Percentiles rank a stretch among this genome's conserved stretches.
phyloP scores from a whole-genome alignment of 2,797 vertebrate genomes.

The Harpagifer antarcticus region DNA sequence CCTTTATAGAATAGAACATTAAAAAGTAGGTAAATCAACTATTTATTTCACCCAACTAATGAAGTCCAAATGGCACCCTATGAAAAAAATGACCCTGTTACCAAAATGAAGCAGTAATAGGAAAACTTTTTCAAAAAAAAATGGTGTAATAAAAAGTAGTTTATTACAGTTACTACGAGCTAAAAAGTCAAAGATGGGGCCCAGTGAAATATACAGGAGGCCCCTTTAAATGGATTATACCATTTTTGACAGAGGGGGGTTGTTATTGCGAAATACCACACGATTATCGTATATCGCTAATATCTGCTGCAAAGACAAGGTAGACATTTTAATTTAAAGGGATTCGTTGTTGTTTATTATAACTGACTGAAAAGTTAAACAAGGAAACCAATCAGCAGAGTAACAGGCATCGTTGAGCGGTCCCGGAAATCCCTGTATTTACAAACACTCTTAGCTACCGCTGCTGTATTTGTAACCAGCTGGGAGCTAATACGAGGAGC shows the following conservation, averaged over 20 bases:
- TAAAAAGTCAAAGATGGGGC: neutral
- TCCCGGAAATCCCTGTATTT: conserved; percentile 40
- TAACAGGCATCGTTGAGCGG: neutral
- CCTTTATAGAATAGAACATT: no score
- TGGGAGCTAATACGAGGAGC: conserved; percentile 28
- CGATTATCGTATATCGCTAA: neutral
- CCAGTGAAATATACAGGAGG: conserved; percentile 1
- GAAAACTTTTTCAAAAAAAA: no score
- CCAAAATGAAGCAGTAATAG: neutral
- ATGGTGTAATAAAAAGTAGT: neutral
- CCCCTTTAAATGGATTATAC: conserved; percentile 71
- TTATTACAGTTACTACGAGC: neutral
- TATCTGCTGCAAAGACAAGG: neutral
- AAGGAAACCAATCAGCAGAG: neutral
- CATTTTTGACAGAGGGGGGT: conserved; percentile 45
- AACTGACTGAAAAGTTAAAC: rapidly evolving
- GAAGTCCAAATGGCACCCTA: no score
- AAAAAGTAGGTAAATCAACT: no score
- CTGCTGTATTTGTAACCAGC: neutral
- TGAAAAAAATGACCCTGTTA: no score
- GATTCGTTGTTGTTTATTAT: rapidly evolving
- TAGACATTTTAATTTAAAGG: rapidly evolving
- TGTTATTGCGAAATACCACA: neutral
- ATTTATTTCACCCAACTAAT: no score
- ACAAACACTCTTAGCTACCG: conserved; percentile 6